Evolutionary conservation across 2,113 vertebrate species (phyloP), one percentile per base, ranked within the genome.

Genomic region (Xyliphius kryptos): DNA sequence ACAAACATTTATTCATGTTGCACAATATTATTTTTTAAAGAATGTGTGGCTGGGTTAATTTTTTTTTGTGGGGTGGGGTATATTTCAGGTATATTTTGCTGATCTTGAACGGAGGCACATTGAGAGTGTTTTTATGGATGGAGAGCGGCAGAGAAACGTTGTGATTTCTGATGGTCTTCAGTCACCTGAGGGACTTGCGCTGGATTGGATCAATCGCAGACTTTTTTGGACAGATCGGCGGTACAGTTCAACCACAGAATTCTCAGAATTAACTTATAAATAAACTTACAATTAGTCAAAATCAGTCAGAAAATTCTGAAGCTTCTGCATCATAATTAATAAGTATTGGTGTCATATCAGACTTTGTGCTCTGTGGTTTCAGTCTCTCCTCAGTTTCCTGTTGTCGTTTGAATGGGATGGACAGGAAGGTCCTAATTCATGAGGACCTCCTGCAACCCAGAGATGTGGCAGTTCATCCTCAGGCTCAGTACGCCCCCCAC

Each of bases 141-240:
- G 89, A 47, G 88, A 89, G n/a, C n/a, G n/a, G 43, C 77, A 82
- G 13, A 78, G 88, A 65, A 85, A 90, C 51, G 78, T 85, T 63
- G 58, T 97, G 15, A 70, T 92, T 46, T 77, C 76, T 9, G 83
- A 83, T 58, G 85, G 66, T 52, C 38, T 91, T 46, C 84, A 80
- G 49, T 78, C 46, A 8, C 86, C 88, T 0, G 89, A 92, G 73
- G 91, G 91, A 22, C 83, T 98, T 54, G 81, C 91, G 1, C 67
- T 97, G 17, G 95, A 97, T 80, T 97, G 93, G 91, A 76, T 93
- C 68, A 83, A 90, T 72, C 88, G 86, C 19, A 91, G 81, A 79
- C 72, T 98, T 57, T 97, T 94, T 66, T 98, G 95, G 93, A 94
- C 92, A 17, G 91, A 97, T 72, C 83, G 72, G 78, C 82, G 90